Conservation (phyloP, 2,797 vertebrate species). For the Morus bassanus region DNA sequence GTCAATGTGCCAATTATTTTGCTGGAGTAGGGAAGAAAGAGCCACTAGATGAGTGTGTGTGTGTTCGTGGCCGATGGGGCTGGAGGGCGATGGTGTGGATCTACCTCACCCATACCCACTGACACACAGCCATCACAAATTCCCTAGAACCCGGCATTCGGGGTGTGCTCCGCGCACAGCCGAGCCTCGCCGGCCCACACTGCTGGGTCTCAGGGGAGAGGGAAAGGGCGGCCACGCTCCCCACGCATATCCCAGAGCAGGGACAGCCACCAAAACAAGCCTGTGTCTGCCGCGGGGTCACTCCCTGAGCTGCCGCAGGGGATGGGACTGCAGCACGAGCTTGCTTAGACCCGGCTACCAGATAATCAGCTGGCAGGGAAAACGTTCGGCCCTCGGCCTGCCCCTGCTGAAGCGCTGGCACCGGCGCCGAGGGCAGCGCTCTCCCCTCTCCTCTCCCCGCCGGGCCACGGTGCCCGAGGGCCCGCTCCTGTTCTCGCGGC, state of each 20-base stretch:
- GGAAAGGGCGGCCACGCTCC: background rate
- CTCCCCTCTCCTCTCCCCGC: background rate
- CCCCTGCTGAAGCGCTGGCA: accelerated
- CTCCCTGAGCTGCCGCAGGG: background rate
- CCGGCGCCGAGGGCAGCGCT: background rate
- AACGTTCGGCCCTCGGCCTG: background rate
- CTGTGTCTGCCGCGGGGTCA: background rate
- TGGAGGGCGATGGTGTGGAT: accelerated
- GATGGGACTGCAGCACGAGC: background rate
- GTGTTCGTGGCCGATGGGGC: accelerated
- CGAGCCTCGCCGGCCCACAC: background rate
- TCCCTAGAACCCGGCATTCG: background rate
- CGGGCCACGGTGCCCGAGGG: accelerated
- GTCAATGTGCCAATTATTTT: background rate
- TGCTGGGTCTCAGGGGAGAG: background rate
- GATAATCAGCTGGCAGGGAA: background rate
- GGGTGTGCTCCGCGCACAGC: background rate
- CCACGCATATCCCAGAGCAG: background rate
- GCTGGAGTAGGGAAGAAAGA: background rate
- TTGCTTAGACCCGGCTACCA: background rate
- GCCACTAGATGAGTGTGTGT: background rate
- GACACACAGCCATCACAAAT: background rate
- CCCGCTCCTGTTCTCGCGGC: accelerated
- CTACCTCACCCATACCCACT: background rate
- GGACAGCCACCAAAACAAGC: background rate